A percentile compares a stretch with the other conserved stretches of the same genome.
These are phyloP conservation scores for Ormyrus thymus DNA, from an alignment of 2,888 invertebrate genomes.

Conservation along the genomic window DNA sequence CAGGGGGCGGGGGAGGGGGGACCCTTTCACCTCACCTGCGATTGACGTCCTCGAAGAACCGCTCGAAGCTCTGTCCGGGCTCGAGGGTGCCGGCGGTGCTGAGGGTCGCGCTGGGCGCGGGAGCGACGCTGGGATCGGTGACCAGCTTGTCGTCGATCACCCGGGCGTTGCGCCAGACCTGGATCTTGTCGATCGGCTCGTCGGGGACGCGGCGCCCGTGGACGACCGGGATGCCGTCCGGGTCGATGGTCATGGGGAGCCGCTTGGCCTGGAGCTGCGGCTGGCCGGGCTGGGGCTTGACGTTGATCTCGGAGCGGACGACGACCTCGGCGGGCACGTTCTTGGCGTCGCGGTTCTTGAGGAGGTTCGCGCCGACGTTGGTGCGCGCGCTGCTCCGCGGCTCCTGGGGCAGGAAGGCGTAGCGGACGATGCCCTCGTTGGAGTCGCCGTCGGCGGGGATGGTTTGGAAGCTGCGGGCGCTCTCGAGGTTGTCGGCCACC, in stretches of 20 bases:
- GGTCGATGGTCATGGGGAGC: slow-evolving; percentile 80
- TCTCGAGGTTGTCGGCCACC: slow-evolving; percentile 12
- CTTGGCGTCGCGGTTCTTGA: slow-evolving; percentile 75
- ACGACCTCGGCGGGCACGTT: slow-evolving; percentile 83
- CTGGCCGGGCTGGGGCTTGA: slow-evolving; percentile 72
- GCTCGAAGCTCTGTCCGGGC: slow-evolving; percentile 64
- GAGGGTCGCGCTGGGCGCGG: slow-evolving; percentile 5
- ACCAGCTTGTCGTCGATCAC: slow-evolving; percentile 89
- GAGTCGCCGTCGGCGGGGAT: slow-evolving; percentile 31
- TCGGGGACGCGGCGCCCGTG: slow-evolving; percentile 90
- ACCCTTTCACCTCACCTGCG: slow-evolving; percentile 63
- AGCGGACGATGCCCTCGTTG: slow-evolving; percentile 51
- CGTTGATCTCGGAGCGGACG: slow-evolving; percentile 80
- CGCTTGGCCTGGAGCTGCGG: slow-evolving; percentile 65
- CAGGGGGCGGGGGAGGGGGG: too few relatives aligned
- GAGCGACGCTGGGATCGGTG: slow-evolving; percentile 75
- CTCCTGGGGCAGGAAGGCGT: slow-evolving; percentile 66
- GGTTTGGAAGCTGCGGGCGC: slow-evolving; percentile 27
- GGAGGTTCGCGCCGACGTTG: slow-evolving; percentile 69
- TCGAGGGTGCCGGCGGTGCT: slow-evolving; percentile 10
- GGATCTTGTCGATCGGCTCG: slow-evolving; percentile 85
- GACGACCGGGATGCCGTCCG: slow-evolving; percentile 87
- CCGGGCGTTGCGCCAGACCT: slow-evolving; percentile 91
- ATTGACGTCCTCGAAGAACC: slow-evolving; percentile 70
- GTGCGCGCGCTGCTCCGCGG: slow-evolving; percentile 66